Base-by-base conservation (phyloP, 2,888 invertebrate species). In the Lordiphosa andalusiaca region DNA sequence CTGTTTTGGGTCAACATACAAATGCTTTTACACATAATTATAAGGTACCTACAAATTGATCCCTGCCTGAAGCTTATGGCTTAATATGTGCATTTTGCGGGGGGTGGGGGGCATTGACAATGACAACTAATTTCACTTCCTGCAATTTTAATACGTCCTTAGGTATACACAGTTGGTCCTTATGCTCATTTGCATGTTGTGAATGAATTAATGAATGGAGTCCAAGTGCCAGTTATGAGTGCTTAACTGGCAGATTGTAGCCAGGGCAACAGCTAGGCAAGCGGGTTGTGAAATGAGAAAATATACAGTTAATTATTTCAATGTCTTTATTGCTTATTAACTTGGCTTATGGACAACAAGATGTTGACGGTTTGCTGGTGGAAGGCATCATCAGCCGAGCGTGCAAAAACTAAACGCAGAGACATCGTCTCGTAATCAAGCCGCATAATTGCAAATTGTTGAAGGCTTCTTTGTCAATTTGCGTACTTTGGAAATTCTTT, bases 401-500 rank as follows among this genome's bases (percentile, higher is more conserved):
- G 65, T 62, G 62, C 62, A 62, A 40, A 13, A 10, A 25, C 13
- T 10, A 33, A 25, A 30, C 42, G 7, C 25, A 23, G 23, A 23
- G 23, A 23, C 25, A 25, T 42, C 6, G 21, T n/a, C 40, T 30
- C 12, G 53, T 73, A 67, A 71, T 73, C 71, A 71, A 73, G 74
- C 53, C 57, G 40, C 67, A 71, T 83, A 76, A 83, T 76, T 76
- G 73, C 67, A 63, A 80, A 44, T 44, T 30, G 44, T 60, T 68
- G 78, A 44, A 30, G 13, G 13, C 44, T 13, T 42, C 13, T 72
- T 78, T 78, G 83, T 62, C 83, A 78, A 76, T 83, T 76, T 76
- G 76, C 80, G 72, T 72, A 69, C 65, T 80, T 80, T 46, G 60
- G 63, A 67, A 57, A 72, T 77, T 73, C 54, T 67, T 57, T 69